These are phyloP conservation scores for Syrrhaptes paradoxus DNA, from an alignment of 2,113 vertebrate genomes.

Conservation along the genomic window DNA sequence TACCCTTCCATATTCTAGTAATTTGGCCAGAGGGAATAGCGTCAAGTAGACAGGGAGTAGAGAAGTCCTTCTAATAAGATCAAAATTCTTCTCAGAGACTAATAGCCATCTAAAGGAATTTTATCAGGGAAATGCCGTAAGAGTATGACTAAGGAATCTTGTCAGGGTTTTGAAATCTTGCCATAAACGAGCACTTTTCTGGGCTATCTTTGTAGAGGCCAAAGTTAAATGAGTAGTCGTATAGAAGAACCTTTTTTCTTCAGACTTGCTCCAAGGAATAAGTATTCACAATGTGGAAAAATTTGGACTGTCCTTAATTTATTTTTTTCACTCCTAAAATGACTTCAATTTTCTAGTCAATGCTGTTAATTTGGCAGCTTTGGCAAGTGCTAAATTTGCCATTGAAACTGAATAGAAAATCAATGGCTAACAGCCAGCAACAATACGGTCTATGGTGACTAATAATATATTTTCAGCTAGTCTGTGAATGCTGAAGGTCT, in stretches of 20 bases:
- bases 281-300: background rate
- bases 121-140: background rate
- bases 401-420: background rate
- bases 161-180: slow-evolving; percentile 2
- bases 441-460: background rate
- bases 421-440: background rate
- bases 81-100: background rate
- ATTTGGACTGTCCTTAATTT: background rate
- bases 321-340: background rate
- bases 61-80: background rate
- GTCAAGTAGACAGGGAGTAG: background rate
- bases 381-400: background rate
- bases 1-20: background rate
- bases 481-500: background rate
- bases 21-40: background rate
- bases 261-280: background rate
- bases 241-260: background rate
- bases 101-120: background rate
- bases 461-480: background rate
- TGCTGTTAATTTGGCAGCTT: background rate
- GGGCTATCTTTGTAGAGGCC: background rate
- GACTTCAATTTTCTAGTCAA: background rate
- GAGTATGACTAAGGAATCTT: slow-evolving; percentile 14
- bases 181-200: background rate
- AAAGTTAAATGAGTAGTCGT: background rate